Evolutionary conservation across 2,113 vertebrate genomes (phyloP), one percentile per base, ranked within the genome.

Genomic region (Otocyon megalotis): DNA sequence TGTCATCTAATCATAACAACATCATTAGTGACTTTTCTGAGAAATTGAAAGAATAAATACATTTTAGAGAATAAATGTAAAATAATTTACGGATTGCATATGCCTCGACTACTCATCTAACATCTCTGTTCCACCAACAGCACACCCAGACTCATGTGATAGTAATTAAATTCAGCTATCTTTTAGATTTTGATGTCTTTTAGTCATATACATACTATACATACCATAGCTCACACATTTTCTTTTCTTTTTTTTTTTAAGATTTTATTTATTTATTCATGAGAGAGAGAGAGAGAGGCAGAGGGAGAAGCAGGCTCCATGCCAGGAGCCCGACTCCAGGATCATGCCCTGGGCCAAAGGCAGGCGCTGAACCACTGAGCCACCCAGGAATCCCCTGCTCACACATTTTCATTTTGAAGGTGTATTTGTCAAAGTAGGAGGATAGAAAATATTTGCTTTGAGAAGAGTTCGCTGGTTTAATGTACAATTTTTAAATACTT

Each of bases 31-130:
- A 86, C 84, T 97, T 97, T 96, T 8, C 32, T 93, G 4, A 82
- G 35, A 95, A 84, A 37, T 62, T 14, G 14, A 85, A 96, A 58
- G 32, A 90, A 90, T 80, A 85, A 48, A 87, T 79, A 81, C 35
- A 60, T 84, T 79, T 80, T 35, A 67, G 53, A 4, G 50, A 90
- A 81, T 67, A 95, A 94, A 87, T 87, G 89, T 13, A 84, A 94
- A 92, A 67, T 82, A 95, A 79, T 22, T 74, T 92, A 60, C 50
- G 58, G 94, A 43, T 53, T 5, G n/a, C 26, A 67, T 30, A n/a
- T 53, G 22, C 26, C 74, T 71, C 60, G 76, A 69, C 63, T 85
- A 86, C 8, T 84, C 37, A 90, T 12, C 16, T 4, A 9, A 67
- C 10, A 69, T 83, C 26, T 86, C n/a, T 79, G 13, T 90, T 69